A percentile compares a stretch with the other conserved stretches of the same genome.
phyloP scores from a whole-genome alignment of 2,113 vertebrate genomes.

The Pyrgilauda ruficollis region DNA sequence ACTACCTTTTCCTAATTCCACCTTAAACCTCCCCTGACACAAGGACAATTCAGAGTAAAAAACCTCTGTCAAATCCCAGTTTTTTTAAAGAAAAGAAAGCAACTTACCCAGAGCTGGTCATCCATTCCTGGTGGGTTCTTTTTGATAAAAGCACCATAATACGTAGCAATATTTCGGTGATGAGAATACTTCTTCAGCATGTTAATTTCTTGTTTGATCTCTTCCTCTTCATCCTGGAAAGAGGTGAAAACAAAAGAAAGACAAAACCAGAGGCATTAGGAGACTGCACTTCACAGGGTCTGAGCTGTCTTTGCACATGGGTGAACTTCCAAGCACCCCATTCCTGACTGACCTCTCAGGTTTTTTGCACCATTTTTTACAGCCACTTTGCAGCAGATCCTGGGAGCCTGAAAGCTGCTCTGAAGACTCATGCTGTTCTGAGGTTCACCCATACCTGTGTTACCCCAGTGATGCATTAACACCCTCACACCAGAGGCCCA shows the following conservation, averaged over 20 bases:
- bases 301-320: fast-evolving
- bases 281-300: not conserved
- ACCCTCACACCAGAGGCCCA: not conserved
- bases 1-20: not conserved
- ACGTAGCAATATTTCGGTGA: conserved; percentile 96
- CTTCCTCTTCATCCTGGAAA: conserved; percentile 95
- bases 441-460: not conserved
- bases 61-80: not conserved
- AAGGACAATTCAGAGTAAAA: not conserved
- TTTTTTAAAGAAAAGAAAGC: not conserved
- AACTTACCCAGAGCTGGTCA: conserved; percentile 93
- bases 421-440: not conserved
- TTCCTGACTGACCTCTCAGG: not conserved
- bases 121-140: conserved; percentile 97
- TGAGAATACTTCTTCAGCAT: conserved; percentile 99
- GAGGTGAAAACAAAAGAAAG: not conserved
- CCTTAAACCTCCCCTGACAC: not conserved
- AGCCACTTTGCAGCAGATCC: not conserved
- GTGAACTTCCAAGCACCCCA: not conserved
- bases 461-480: not conserved
- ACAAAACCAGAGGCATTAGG: not conserved
- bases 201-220: conserved; percentile 99
- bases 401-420: not conserved
- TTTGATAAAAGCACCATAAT: conserved; percentile 98
- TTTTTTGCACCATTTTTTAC: not conserved